These are phyloP conservation scores for Diloba caeruleocephala DNA, from an alignment of 2,888 invertebrate genomes.

Conservation along the genomic window DNA sequence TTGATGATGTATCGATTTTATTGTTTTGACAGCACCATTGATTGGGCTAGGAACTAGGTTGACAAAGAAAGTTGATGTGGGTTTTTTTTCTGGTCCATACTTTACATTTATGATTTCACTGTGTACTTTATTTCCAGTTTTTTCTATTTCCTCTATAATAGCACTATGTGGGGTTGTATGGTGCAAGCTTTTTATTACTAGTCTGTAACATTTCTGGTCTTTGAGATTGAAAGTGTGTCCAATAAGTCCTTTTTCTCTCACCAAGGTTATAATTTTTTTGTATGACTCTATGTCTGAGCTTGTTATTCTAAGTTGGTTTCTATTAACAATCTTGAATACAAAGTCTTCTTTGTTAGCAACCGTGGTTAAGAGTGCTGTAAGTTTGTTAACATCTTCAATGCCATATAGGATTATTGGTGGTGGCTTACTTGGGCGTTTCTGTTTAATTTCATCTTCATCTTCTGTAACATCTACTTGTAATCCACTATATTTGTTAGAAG, in stretches of 20 bases:
- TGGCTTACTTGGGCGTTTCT: not conserved
- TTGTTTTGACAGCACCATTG: not conserved
- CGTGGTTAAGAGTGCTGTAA: not conserved
- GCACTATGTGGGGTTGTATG: not conserved
- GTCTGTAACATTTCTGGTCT: not conserved
- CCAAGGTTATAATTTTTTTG: not conserved
- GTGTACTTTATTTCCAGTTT: not conserved
- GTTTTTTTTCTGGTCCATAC: conserved; percentile 2
- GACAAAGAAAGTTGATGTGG: conserved; percentile 7
- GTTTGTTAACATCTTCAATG: not conserved
- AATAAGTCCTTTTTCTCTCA: not conserved
- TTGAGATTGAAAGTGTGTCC: conserved; percentile 3
- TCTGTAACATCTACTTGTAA: not conserved
- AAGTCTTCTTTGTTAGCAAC: not conserved
- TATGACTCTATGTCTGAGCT: not conserved
- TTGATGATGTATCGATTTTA: not conserved
- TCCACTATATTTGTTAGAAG: not conserved
- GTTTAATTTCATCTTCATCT: not conserved
- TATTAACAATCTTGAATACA: not conserved
- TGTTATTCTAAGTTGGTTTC: not conserved
- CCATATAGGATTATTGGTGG: not conserved
- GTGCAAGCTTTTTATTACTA: not conserved
- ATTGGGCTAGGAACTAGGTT: not conserved
- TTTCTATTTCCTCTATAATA: not conserved
- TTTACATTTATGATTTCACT: conserved; percentile 9